These are phyloP conservation scores for Calyptomena viridis DNA, from an alignment of 2,113 vertebrate species.

Conservation along the genomic window DNA sequence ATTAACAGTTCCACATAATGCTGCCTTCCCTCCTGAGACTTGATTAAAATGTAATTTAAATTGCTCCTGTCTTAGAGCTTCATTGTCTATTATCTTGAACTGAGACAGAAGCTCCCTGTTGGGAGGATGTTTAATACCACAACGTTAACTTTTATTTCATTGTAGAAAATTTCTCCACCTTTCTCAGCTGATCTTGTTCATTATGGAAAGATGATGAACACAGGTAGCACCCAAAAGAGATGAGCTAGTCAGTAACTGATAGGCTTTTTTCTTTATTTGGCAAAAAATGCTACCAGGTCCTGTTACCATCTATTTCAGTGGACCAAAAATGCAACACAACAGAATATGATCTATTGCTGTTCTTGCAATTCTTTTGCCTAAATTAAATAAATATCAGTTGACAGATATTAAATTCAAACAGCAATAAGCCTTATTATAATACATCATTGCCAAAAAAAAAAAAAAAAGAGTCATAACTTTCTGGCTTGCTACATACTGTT, in stretches of 20 bases:
- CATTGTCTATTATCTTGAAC: slow-evolving; percentile 37
- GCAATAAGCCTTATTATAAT: background rate
- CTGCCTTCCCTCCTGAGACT: slow-evolving; percentile 31
- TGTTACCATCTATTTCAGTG: background rate
- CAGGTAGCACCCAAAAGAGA: background rate
- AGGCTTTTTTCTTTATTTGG: background rate
- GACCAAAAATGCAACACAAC: background rate
- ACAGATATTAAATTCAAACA: background rate
- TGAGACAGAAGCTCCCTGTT: background rate
- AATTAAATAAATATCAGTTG: background rate
- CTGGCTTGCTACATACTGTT: background rate
- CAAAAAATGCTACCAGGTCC: background rate
- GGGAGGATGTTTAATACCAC: slow-evolving; percentile 22
- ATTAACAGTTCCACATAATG: slow-evolving; percentile 39
- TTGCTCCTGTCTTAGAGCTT: slow-evolving; percentile 23
- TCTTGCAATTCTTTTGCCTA: background rate
- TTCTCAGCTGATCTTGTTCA: slow-evolving; percentile 1
- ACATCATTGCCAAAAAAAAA: background rate
- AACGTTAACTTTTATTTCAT: background rate
- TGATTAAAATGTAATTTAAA: slow-evolving; percentile 66
- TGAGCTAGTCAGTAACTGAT: background rate
- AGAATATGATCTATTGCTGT: slow-evolving; percentile 1
- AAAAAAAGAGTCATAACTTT: background rate
- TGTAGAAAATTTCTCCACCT: background rate
- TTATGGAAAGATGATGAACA: background rate